Base-by-base conservation (phyloP, 2,113 vertebrate species). In the Todiramphus saurophagus region DNA sequence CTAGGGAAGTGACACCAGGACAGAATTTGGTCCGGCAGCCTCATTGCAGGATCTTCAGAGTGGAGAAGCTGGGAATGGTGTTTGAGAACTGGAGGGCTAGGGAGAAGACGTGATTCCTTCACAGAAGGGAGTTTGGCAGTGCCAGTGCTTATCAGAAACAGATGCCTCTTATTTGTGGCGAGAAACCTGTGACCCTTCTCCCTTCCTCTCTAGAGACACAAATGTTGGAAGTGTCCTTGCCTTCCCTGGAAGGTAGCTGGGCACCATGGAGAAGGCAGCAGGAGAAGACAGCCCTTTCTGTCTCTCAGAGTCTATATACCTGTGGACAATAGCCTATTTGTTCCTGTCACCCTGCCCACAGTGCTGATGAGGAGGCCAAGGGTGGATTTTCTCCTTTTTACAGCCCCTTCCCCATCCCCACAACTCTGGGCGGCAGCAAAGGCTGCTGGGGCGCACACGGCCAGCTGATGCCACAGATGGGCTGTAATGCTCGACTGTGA, bases 391-490 rank as follows among this genome's bases (percentile, higher is more conserved):
- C 77, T 73, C 66, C 51, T 83, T 46, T 68, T 43, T 66, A 68
- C 59, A 50, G 64, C 66, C 41, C 43, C n/a, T 89, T 51, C 12
- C 13, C 50, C 50, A 51, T 25, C 67, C 83, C 13, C 19, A 1
- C 8, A 15, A 55, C 92, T 76, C 92, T 9, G 88, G 82, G 88
- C 75, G 60, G 85, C 75, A 79, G 90, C 74, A 1, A 15, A 69
- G 4, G 44, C 85, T 58, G 85, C 67, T 0, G 3, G 48, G 83
- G 50, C 1, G 2, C 64, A 62, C 78, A 5, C 12, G 73, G 12
- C 31, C 20, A 31, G 48, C n/a, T 25, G 83, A 64, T 62, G 76
- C 91, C 88, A 63, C 96, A 96, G 89, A 88, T 92, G 91, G 89
- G 83, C 83, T 69, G 59, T 4, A 41, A 73, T 27, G 39, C 88